Evolutionary conservation across 2,888 invertebrate species (phyloP), one percentile per base, ranked within the genome.

Genomic region (Strigamia crassipes): DNA sequence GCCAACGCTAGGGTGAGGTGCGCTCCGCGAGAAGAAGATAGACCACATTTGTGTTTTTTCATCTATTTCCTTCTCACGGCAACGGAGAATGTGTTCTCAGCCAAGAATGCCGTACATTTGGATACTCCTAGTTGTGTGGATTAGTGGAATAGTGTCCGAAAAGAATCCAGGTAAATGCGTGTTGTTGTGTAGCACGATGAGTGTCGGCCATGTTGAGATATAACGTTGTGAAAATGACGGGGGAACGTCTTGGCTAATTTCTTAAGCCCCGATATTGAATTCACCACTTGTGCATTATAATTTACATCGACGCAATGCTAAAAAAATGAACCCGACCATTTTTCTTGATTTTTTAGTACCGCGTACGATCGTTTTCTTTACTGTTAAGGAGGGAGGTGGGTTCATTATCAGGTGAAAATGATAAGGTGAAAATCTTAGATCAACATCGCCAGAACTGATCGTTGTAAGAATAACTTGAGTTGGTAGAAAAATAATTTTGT

Each of bases 121-220:
- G 73, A 73, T 73, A 73, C 73, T 73, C 73, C 73, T 73, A 13
- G 73, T 73, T 6, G 73, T 27, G 73, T 73, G 73, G 73, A 73
- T 73, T 73, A 73, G 27, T 73, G 73, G 73, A 73, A 73, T 73
- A 73, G 27, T 73, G 73, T 23, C 73, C 13, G 27, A 73, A 73
- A 73, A 73, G 73, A 73, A 73, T 73, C 73, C 73, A 73, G 73
- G 73, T 73, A 73, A 73, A 73, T 73, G 73, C 73, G 73, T 73
- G 73, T 73, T 73, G 73, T 73, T 73, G 31, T 73, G n/a, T 73
- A 73, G 27, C 73, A 73, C 31, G 73, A 15, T 31, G 56, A 73
- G 73, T 73, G 73, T 73, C 73, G 73, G 73, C 73, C 73, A 73
- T 73, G 73, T 31, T 73, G 73, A 31, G 73, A 73, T 31, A 27